phyloP scores from a whole-genome alignment of 2,888 invertebrate species.

The Leptura quadrifasciata region DNA sequence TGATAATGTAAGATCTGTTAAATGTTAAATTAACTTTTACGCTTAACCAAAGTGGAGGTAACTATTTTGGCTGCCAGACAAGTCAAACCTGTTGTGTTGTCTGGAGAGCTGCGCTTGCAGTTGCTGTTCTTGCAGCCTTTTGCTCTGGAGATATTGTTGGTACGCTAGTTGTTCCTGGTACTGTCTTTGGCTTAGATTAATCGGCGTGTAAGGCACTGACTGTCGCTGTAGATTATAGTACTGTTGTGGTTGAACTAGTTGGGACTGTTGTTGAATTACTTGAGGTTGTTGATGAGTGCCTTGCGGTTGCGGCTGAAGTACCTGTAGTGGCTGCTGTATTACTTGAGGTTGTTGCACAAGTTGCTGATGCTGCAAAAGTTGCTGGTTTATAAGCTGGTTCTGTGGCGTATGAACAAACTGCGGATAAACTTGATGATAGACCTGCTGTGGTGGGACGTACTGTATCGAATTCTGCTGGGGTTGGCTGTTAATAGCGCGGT shows the following conservation, averaged over 20 bases:
- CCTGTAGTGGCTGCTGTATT: slow-evolving; percentile 35
- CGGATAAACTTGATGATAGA: slow-evolving; percentile 48
- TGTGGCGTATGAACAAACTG: background rate
- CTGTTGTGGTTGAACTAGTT: slow-evolving; percentile 50
- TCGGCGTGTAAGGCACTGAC: slow-evolving; percentile 63
- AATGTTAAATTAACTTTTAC: slow-evolving; percentile 3
- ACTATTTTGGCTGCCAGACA: slow-evolving; percentile 59
- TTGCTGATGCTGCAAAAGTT: slow-evolving; percentile 32
- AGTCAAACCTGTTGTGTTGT: slow-evolving; percentile 67
- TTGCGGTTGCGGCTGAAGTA: slow-evolving; percentile 46
- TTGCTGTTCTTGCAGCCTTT: slow-evolving; percentile 63
- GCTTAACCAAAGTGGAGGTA: slow-evolving; percentile 62
- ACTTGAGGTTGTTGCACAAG: slow-evolving; percentile 38
- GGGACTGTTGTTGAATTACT: slow-evolving; percentile 43
- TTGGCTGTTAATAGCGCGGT: slow-evolving; percentile 59
- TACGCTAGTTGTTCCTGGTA: slow-evolving; percentile 61
- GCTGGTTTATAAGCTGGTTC: slow-evolving; percentile 21
- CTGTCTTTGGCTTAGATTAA: slow-evolving; percentile 59
- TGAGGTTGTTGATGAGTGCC: slow-evolving; percentile 38
- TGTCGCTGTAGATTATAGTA: slow-evolving; percentile 48
- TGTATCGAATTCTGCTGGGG: slow-evolving; percentile 61
- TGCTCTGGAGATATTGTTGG: slow-evolving; percentile 63
- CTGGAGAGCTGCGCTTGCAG: slow-evolving; percentile 63
- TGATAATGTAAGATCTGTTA: slow-evolving; percentile 21
- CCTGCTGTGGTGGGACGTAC: slow-evolving; percentile 55